These are phyloP conservation scores for Babylonia areolata DNA, from an alignment of 1,140 invertebrate genomes.

Conservation along the genomic window DNA sequence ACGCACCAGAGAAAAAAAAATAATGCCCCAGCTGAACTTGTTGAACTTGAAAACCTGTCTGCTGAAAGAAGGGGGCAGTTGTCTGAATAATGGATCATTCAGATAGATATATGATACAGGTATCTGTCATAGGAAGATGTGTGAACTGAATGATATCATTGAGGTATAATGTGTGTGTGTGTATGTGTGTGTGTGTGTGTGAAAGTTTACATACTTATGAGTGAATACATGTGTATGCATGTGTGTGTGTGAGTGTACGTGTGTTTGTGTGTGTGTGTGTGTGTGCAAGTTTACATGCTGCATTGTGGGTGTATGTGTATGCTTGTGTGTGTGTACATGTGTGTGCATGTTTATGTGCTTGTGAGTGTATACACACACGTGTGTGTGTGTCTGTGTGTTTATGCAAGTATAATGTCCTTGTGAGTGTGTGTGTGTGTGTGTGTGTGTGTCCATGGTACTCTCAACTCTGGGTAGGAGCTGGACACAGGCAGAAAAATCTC, in stretches of 20 bases:
- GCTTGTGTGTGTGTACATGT: neutral
- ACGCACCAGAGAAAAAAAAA: too few relatives aligned
- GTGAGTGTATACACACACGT: neutral
- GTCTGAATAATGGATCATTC: too few relatives aligned
- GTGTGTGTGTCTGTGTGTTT: neutral
- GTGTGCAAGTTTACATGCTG: neutral
- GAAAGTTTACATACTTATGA: neutral
- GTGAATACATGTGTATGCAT: neutral
- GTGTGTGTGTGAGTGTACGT: neutral
- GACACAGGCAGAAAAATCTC: neutral
- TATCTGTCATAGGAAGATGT: too few relatives aligned
- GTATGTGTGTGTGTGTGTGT: neutral
- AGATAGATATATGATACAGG: too few relatives aligned
- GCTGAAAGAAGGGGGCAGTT: too few relatives aligned
- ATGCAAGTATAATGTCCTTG: neutral
- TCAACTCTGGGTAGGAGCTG: neutral
- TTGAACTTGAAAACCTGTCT: too few relatives aligned
- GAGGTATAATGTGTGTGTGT: too few relatives aligned
- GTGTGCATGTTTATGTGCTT: neutral
- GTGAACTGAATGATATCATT: too few relatives aligned
- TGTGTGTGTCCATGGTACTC: neutral
- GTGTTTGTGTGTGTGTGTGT: neutral
- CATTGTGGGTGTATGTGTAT: neutral
- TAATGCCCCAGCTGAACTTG: too few relatives aligned
- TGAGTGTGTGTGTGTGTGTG: neutral